phyloP scores from a whole-genome alignment of 2,797 vertebrate genomes.

The Eulemur coronatus region DNA sequence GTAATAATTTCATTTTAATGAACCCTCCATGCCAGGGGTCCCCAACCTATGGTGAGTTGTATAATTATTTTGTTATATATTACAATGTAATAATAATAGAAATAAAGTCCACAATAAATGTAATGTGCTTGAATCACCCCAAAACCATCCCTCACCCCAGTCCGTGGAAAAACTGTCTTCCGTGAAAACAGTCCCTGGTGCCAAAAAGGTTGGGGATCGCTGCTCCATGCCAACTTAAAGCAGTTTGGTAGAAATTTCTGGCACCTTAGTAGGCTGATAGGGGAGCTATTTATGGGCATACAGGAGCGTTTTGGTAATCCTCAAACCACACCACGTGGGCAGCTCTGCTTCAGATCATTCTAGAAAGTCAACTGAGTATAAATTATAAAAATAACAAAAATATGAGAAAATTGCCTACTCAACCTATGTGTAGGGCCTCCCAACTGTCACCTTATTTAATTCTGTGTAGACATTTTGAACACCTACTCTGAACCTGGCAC shows the following conservation, averaged over 20 bases:
- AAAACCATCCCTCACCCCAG: too few species aligned
- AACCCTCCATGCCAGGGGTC: neutral
- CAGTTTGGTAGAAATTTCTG: slow-evolving; percentile 62
- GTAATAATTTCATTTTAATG: slow-evolving; percentile 51
- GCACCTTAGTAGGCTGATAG: slow-evolving; percentile 42
- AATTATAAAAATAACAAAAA: slow-evolving; percentile 71
- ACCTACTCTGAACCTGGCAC: slow-evolving; percentile 65
- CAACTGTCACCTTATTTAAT: slow-evolving; percentile 69
- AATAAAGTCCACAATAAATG: too few species aligned
- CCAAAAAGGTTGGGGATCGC: too few species aligned
- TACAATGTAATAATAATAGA: too few species aligned
- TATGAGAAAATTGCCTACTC: slow-evolving; percentile 66
- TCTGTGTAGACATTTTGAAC: slow-evolving; percentile 66
- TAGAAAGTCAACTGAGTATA: slow-evolving; percentile 57
- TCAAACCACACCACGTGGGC: slow-evolving; percentile 50
- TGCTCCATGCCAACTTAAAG: neutral
- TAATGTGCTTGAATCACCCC: too few species aligned
- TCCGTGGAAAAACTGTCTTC: too few species aligned
- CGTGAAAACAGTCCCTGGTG: too few species aligned
- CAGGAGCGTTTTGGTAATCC: slow-evolving; percentile 44
- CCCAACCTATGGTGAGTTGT: too few species aligned
- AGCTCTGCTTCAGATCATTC: slow-evolving; percentile 61
- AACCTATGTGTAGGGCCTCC: slow-evolving; percentile 61
- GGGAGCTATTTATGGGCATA: slow-evolving; percentile 30
- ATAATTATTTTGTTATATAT: too few species aligned